A percentile compares a stretch with the other conserved stretches of the same genome.
These are phyloP conservation scores for Pseudorhombus dupliciocellatus DNA, from an alignment of 2,113 vertebrate species.

Conservation along the genomic window DNA sequence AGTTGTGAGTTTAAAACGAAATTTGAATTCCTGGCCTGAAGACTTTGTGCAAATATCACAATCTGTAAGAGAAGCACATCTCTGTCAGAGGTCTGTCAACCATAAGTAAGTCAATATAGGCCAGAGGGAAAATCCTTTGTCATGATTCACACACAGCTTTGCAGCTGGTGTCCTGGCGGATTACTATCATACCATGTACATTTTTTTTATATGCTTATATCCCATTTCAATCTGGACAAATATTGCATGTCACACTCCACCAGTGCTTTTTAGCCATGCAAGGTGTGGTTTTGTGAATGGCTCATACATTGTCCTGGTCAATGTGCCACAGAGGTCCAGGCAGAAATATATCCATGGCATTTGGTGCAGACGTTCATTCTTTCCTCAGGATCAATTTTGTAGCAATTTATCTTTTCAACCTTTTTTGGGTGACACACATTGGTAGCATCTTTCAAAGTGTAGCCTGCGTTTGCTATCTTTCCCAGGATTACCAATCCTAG, in stretches of 20 bases:
- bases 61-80: not conserved
- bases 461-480: too few species aligned
- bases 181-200: not conserved
- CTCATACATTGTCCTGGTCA: not conserved
- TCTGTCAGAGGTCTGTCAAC: too few species aligned
- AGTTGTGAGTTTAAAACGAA: not conserved
- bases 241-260: not conserved
- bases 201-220: not conserved
- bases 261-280: not conserved
- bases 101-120: not conserved
- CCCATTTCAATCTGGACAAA: not conserved
- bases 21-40: not conserved
- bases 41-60: conserved; percentile 5
- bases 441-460: too few species aligned
- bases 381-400: too few species aligned
- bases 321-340: not conserved
- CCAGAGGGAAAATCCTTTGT: not conserved
- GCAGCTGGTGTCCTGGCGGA: conserved; percentile 3
- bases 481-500: too few species aligned
- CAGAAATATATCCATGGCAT: not conserved
- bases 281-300: not conserved
- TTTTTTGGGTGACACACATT: too few species aligned
- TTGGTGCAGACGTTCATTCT: not conserved
- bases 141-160: not conserved
- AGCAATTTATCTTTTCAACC: too few species aligned